Conservation (phyloP, 1,140 invertebrate species). For the Melanaphis sacchari region DNA sequence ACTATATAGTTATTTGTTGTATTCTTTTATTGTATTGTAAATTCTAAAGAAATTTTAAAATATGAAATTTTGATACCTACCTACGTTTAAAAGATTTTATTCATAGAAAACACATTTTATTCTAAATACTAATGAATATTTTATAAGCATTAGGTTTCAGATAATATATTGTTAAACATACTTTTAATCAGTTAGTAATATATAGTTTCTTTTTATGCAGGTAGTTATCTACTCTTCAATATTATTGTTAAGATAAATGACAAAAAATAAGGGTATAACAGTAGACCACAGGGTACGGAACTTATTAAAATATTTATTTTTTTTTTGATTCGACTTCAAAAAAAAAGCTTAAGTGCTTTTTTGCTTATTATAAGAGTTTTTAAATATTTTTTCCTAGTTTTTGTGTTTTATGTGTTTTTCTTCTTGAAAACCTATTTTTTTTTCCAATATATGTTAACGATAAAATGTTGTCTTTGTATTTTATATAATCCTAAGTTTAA, state of each 20-base stretch:
- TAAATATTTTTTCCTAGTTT: background rate
- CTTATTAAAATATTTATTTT: background rate
- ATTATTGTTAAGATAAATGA: too few relatives aligned
- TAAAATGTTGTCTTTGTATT: background rate
- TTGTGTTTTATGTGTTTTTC: too few relatives aligned
- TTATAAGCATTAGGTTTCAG: background rate
- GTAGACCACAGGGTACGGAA: too few relatives aligned
- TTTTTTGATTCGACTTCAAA: background rate
- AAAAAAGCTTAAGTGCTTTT: background rate
- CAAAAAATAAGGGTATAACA: too few relatives aligned
- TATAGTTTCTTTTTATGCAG: background rate
- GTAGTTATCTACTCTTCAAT: background rate
- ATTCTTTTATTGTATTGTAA: background rate
- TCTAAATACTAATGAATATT: background rate
- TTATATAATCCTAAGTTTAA: too few relatives aligned
- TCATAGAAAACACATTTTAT: background rate
- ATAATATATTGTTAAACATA: background rate
- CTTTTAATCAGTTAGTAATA: background rate
- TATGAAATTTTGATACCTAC: background rate
- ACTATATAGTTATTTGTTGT: background rate
- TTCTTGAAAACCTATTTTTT: background rate
- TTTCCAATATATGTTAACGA: background rate
- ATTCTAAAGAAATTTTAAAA: background rate
- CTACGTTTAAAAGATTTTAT: background rate
- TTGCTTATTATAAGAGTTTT: background rate